Evolutionary conservation across 2,113 vertebrate genomes (phyloP).

Genomic region (Dasyurus viverrinus): DNA sequence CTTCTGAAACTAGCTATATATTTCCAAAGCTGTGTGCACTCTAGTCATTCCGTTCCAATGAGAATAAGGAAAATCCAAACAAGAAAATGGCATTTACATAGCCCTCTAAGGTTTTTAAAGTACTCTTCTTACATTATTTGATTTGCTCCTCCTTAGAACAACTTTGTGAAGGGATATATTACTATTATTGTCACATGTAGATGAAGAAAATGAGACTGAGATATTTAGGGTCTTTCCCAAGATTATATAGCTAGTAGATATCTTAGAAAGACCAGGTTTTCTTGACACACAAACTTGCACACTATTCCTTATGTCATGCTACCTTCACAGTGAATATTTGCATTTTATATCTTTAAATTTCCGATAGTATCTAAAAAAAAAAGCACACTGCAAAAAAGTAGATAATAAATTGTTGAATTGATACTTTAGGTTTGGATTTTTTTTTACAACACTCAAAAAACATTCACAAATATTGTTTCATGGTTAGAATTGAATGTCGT

Average conservation of each 20-base stretch:
- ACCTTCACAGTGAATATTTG: neutral
- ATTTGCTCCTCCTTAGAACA: neutral
- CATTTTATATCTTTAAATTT: neutral
- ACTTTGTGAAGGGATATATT: neutral
- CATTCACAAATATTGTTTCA: neutral
- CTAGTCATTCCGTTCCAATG: neutral
- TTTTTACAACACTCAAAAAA: neutral
- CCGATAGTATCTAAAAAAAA: neutral
- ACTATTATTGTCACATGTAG: neutral
- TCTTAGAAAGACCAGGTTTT: neutral
- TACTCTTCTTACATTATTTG: neutral
- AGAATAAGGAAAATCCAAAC: neutral
- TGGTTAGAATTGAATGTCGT: neutral
- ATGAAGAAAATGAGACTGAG: neutral
- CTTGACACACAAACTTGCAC: neutral
- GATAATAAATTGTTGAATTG: neutral
- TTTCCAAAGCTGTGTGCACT: neutral
- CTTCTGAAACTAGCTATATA: neutral
- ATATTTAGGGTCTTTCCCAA: neutral
- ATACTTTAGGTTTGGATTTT: neutral
- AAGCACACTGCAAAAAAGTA: neutral
- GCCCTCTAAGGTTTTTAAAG: neutral
- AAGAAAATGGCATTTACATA: neutral
- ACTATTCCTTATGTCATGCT: neutral
- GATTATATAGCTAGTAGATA: neutral